Base-by-base conservation (phyloP, 2,888 invertebrate species). In the Ophioninae sp. region DNA sequence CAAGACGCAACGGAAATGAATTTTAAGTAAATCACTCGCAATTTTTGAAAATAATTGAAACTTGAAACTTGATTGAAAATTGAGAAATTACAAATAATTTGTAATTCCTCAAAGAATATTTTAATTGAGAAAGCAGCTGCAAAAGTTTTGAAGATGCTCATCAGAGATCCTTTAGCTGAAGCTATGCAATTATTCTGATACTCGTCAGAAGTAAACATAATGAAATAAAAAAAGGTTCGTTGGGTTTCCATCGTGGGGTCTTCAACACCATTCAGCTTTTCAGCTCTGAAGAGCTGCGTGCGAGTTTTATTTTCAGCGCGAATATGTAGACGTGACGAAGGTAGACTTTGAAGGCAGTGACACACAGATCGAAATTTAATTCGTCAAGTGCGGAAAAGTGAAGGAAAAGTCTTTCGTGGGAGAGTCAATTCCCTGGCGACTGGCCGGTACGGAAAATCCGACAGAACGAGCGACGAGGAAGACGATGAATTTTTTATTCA, bases 341-440 rank as follows among this genome's bases (percentile, higher is more conserved):
- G 51, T 20, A 3, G 30, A 30, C n/a, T 51, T 30, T 30, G 30
- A 61, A 61, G 41, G 59, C 30, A 7, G 9, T 3, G 30, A 64
- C 30, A 64, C 17, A 59, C 13, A 10, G 69, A 77, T 39, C 59
- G 75, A 76, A 77, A 78, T 77, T 80, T 77, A 69, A 77, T 83
- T 80, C 73, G 68, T 69, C 68, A 67, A 65, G 76, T 58, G 37
- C 71, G 59, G n/a, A 8, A 37, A n/a, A 67, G 23, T n/a, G 44
- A 51, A 30, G 68, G 30, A 80, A 78, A 78, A 80, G 68, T 83
- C 61, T 67, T 63, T 30, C 37, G 51, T 56, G n/a, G 44, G 72
- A 64, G 61, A 81, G 71, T 51, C 65, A 74, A 79, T 84, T 81
- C 72, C 82, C 81, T 51, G 61, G 74, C 59, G 75, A 71, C 61